Evolutionary conservation across 1,140 invertebrate species (phyloP), one percentile per base, ranked within the genome.

Genomic region (Rhyacophila brunnea): DNA sequence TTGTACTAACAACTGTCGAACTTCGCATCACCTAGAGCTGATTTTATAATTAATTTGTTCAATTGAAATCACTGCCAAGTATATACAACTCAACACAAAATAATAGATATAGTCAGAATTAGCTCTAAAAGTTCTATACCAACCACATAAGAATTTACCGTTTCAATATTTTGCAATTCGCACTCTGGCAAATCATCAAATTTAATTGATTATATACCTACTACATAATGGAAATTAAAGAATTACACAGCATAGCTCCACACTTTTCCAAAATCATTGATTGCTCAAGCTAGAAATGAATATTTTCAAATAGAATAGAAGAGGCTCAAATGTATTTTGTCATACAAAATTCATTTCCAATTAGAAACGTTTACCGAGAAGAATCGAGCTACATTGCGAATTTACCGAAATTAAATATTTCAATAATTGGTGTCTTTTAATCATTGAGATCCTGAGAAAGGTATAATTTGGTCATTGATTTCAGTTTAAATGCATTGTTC

Each of bases 341-440:
- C n/a, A 35, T 35, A 7, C 6, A n/a, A 35, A 35, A 35, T 7
- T 6, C 34, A 35, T 7, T 7, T 35, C 6, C n/a, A 35, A 35
- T 7, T 35, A 7, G n/a, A 35, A 6, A 6, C n/a, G 6, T 7
- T 7, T 7, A 7, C n/a, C 34, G 6, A 35, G 6, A 35, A 35
- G 34, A 7, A 7, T 35, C 34, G n/a, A n/a, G n/a, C n/a, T n/a
- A 9, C 49, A 42, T 49, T 42, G 28, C 34, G 20, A 51, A 51
- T 51, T 42, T 50, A 14, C 17, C 17, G 15, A 43, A 43, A 23
- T 17, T 34, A 51, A 43, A 23, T 42, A 43, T 52, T 50, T 51
- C 40, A 53, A 51, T 28, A n/a, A 53, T 44, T 55, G 43, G 52
- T 55, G 52, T 55, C 52, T 58, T 58, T 58, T 23, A 19, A 18